These are phyloP conservation scores for Aplodontia rufa DNA, from an alignment of 2,113 vertebrate species.

Conservation along the genomic window DNA sequence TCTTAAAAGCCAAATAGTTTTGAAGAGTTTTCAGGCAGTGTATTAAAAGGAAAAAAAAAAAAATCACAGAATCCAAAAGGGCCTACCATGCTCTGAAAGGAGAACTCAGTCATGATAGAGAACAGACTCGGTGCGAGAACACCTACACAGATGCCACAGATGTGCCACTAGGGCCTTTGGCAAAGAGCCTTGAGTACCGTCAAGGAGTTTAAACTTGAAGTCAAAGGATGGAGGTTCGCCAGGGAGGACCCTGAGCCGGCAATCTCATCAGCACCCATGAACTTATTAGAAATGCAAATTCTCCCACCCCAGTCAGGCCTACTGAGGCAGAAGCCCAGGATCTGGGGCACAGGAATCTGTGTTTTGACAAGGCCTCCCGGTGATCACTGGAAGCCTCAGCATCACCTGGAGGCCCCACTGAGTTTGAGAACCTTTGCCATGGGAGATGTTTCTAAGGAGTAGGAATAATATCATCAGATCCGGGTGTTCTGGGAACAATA, in stretches of 20 bases:
- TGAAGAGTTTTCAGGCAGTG: background rate
- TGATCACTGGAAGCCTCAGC: too few relatives aligned
- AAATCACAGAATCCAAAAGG: background rate
- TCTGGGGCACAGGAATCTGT: background rate
- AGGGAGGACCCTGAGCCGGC: too few relatives aligned
- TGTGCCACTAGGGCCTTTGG: accelerated
- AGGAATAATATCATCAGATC: background rate
- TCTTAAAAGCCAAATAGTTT: slow-evolving; percentile 38
- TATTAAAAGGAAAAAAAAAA: background rate
- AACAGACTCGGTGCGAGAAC: background rate
- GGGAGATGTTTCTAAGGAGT: background rate
- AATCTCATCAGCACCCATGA: background rate
- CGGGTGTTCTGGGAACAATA: background rate
- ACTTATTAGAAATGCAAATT: background rate
- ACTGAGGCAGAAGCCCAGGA: background rate
- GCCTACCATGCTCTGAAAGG: background rate
- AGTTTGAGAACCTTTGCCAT: background rate
- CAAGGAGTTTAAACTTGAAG: background rate
- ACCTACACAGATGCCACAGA: background rate
- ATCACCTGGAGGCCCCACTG: background rate
- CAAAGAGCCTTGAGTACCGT: background rate
- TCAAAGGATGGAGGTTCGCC: background rate
- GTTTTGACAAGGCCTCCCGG: background rate
- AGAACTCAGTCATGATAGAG: background rate
- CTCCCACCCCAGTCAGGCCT: background rate